Evolutionary conservation across 2,797 vertebrate species (phyloP).

Genomic region (Carapus acus): DNA sequence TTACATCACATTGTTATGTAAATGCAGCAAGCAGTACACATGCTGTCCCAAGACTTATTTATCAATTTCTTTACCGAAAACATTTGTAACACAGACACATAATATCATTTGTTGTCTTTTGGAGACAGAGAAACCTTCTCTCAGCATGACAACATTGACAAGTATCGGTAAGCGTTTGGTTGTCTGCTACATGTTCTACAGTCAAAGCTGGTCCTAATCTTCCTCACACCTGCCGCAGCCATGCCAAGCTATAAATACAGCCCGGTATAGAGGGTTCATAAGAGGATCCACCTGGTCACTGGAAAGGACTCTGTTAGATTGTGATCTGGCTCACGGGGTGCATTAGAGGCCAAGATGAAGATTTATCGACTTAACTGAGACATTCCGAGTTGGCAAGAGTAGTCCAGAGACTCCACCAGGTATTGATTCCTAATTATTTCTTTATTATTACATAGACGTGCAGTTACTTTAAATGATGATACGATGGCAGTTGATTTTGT

Average conservation of each 20-base stretch:
- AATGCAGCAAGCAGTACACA: too few relatives aligned
- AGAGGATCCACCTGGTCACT: conserved; percentile 50
- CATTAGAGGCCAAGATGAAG: conserved; percentile 4
- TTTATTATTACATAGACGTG: conserved; percentile 1
- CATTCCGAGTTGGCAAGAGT: not conserved
- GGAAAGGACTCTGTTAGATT: conserved; percentile 26
- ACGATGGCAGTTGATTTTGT: not conserved
- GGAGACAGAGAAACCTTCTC: conserved; percentile 16
- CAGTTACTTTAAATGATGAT: not conserved
- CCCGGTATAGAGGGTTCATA: conserved; percentile 29
- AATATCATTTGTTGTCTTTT: too few relatives aligned
- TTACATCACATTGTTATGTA: too few relatives aligned
- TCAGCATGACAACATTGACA: conserved; percentile 20
- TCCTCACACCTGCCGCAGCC: conserved; percentile 53
- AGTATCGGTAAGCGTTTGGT: conserved; percentile 19
- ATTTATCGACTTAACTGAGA: conserved; percentile 19
- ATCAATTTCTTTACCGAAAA: too few relatives aligned
- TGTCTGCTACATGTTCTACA: conserved; percentile 6
- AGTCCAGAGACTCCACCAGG: not conserved
- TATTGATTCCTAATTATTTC: not conserved
- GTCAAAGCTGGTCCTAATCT: conserved; percentile 57
- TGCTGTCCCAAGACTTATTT: too few relatives aligned
- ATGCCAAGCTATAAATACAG: conserved; percentile 58
- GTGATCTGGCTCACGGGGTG: conserved; percentile 23
- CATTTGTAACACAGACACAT: too few relatives aligned